These are phyloP conservation scores for Cryptoprocta ferox DNA, from an alignment of 2,797 vertebrate species.

Conservation along the genomic window DNA sequence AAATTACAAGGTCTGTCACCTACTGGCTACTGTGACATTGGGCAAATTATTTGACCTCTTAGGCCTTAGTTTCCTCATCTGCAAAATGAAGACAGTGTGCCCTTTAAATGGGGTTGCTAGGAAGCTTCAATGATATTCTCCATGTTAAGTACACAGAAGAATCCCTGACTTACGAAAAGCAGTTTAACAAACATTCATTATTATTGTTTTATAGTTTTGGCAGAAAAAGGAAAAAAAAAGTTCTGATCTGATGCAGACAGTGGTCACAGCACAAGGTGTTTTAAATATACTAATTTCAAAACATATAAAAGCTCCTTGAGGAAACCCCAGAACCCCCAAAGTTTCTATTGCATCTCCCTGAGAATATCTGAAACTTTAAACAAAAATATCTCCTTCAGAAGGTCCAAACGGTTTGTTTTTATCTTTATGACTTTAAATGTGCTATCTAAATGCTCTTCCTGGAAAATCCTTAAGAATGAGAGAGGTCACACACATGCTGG, in stretches of 20 bases:
- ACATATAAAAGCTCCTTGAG: neutral
- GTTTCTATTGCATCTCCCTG: neutral
- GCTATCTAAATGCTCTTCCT: neutral
- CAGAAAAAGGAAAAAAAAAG: neutral
- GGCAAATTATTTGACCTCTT: slow-evolving; percentile 42
- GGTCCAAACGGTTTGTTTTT: neutral
- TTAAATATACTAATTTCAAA: neutral
- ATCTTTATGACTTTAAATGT: slow-evolving; percentile 15
- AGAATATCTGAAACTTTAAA: slow-evolving; percentile 10
- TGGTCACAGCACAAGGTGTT: neutral
- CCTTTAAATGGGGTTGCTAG: neutral
- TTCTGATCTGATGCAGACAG: neutral
- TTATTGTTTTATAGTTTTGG: neutral
- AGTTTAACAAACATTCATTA: neutral
- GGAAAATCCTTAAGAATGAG: slow-evolving; percentile 10
- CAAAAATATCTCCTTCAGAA: neutral
- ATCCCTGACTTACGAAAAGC: neutral
- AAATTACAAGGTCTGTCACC: slow-evolving; percentile 1
- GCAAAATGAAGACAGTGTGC: neutral
- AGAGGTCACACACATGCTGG: neutral
- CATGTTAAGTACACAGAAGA: neutral
- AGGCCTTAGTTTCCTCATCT: neutral
- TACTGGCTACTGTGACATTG: neutral
- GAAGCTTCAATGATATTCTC: slow-evolving; percentile 21
- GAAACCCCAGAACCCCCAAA: neutral